Base-by-base conservation (phyloP, 2,888 invertebrate genomes). In the Malthinus seriepunctatus region DNA sequence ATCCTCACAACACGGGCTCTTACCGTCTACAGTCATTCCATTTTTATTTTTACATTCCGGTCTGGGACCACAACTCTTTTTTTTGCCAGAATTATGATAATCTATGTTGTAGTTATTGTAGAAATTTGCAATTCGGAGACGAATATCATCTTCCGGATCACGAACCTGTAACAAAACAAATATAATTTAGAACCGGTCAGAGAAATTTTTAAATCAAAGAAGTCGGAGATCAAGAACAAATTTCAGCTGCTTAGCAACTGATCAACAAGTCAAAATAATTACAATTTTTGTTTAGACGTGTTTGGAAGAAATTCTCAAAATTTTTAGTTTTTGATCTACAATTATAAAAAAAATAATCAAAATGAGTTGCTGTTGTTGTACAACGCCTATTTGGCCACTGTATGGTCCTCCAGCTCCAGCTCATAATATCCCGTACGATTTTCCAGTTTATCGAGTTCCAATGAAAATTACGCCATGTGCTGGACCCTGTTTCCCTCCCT, bases 91-190 rank as follows among this genome's bases (percentile, higher is more conserved):
- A 5, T 63, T 51, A 47, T 69, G 71, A 63, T 69, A 74, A 44
- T 76, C 74, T 6, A 73, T 60, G 55, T 77, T 77, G 63, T 76
- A 76, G 60, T 74, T 73, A 61, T 77, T 77, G 67, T 77, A 77
- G 56, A 75, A 77, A 59, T 76, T 76, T 11, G 72, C 68, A 52
- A 71, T 71, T 32, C 76, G 63, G 1, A 54, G 69, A 10, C 51
- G 39, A 9, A 47, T 55, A 2, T 53, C 51, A 31, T 48, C 51
- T 45, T 59, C 55, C 8, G 51, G 57, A 49, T 55, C 47, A 42
- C 39, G 39, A 11, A n/a, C 12, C 6, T 8, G 8, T 11, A 33
- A 7, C 8, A 48, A 35, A 35, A 35, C 3, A 7, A 9, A 35
- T 10, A 7, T 9, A n/a, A 35, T 35, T 35, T 35, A n/a, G 10